Evolutionary conservation across 2,888 invertebrate genomes (phyloP), one percentile per base, ranked within the genome.

Genomic region (Hedya salicella): DNA sequence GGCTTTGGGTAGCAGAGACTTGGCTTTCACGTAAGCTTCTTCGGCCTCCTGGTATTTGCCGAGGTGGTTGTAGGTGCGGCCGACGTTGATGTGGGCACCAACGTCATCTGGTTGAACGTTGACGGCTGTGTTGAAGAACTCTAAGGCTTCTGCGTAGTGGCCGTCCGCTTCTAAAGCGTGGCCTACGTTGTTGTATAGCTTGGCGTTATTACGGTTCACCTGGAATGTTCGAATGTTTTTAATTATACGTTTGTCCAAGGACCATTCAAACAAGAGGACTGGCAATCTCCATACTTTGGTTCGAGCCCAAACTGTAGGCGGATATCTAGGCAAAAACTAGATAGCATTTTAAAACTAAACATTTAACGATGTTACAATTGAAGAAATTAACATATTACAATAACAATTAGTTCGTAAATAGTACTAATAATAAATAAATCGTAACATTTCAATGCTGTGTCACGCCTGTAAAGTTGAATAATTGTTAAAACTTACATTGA

Each of bases 51-150:
- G 88, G 70, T 86, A 89, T 56, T 76, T 75, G 14, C 97, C 97
- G 70, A 99, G 91, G 82, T 98, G 97, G 87, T 98, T 98, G 88
- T 96, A 98, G 0, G 98, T 98, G 70, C 99, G 93, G 13, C 98
- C 99, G 3, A 99, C 98, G 89, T 99, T 99, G 75, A 99, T 98
- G 85, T 98, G 98, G 4, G 98, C 98, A 0, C 98, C 98, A 52
- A 98, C 97, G 85, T 99, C 98, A 83, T 98, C 98, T 13, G 96
- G 96, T 87, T 99, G 99, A 8, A 98, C 98, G 80, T 95, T 95
- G 19, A 97, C 97, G 13, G 98, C 98, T 77, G 97, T 97, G 81
- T 97, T 95, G 86, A 98, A 98, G 90, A 97, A 99, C 70, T 95
- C 94, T 66, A 99, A 89, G 0, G 99, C 98, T 82, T 98, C 97